Percentiles rank a stretch among this genome's conserved stretches.
Evolutionary conservation across 2,888 invertebrate species (phyloP).

Genomic region (Erebia palarica): DNA sequence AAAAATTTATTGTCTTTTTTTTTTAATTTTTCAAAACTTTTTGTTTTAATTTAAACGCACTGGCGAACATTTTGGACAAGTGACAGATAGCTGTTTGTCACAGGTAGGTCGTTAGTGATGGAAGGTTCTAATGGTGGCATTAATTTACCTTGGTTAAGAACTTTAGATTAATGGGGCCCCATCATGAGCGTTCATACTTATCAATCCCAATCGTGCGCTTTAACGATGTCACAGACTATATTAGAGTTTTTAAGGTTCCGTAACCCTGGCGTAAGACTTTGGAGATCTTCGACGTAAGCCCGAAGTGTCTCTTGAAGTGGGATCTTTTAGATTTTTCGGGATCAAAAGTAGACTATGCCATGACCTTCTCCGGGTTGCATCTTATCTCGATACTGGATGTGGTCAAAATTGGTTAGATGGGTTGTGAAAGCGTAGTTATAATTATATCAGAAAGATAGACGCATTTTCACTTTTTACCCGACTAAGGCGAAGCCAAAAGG

Average conservation of each 20-base stretch:
- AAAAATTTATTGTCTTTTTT: not conserved
- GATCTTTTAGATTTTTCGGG: too few species aligned
- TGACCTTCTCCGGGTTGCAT: too few species aligned
- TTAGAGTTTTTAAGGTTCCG: conserved; percentile 19
- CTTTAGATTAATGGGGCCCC: conserved; percentile 31
- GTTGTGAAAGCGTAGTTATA: too few species aligned
- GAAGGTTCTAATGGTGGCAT: conserved; percentile 34
- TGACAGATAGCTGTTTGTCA: conserved; percentile 47
- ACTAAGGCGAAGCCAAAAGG: too few species aligned
- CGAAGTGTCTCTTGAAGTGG: too few species aligned
- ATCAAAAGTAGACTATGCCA: too few species aligned
- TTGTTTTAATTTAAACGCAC: not conserved
- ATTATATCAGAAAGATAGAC: too few species aligned
- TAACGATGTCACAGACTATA: conserved; percentile 34
- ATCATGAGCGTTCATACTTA: conserved; percentile 32
- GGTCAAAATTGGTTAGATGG: too few species aligned
- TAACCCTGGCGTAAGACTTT: not conserved
- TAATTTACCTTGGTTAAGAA: conserved; percentile 22
- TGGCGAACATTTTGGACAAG: not conserved
- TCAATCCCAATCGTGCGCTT: conserved; percentile 35
- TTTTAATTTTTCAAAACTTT: too few species aligned
- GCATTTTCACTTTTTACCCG: too few species aligned
- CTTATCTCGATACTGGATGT: too few species aligned
- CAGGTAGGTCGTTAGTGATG: conserved; percentile 41
- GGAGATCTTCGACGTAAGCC: too few species aligned